These are phyloP conservation scores for Sylvilagus bachmani DNA, from an alignment of 2,113 vertebrate species.

Conservation along the genomic window DNA sequence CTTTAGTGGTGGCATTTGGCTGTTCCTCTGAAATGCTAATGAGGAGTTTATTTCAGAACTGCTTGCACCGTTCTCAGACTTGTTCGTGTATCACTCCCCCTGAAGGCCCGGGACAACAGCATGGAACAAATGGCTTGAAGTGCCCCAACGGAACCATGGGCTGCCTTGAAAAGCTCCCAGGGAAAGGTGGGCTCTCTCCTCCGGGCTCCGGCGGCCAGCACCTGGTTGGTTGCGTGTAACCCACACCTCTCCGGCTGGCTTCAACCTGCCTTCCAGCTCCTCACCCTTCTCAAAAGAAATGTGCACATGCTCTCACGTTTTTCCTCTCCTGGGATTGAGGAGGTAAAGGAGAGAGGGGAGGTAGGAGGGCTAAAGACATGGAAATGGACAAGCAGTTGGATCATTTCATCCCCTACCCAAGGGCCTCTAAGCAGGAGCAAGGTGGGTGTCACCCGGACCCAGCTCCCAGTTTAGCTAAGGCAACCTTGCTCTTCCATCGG, in stretches of 20 bases:
- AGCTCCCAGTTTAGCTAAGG: too few relatives aligned
- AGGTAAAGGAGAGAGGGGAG: background rate
- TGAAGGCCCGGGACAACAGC: slow-evolving; percentile 50
- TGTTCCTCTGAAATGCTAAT: slow-evolving; percentile 72
- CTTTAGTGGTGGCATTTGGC: slow-evolving; percentile 54
- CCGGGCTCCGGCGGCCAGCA: background rate
- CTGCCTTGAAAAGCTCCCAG: slow-evolving; percentile 38
- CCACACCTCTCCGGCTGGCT: background rate
- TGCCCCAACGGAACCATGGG: background rate
- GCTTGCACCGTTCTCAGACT: slow-evolving; percentile 56
- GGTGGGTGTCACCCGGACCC: too few relatives aligned
- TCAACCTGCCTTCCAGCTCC: background rate
- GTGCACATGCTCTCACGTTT: background rate
- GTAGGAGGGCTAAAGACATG: background rate
- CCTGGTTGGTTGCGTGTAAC: background rate
- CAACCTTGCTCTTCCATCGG: too few relatives aligned
- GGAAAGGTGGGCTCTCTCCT: background rate
- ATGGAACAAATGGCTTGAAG: slow-evolving; percentile 40
- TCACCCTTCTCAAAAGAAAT: background rate
- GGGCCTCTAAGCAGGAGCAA: too few relatives aligned
- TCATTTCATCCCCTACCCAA: background rate
- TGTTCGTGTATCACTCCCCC: slow-evolving; percentile 48
- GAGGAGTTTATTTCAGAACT: slow-evolving; percentile 55
- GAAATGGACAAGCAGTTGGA: background rate
- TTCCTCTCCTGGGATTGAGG: background rate